These are phyloP conservation scores for Mercenaria mercenaria DNA, from an alignment of 1,140 invertebrate genomes.

Conservation along the genomic window DNA sequence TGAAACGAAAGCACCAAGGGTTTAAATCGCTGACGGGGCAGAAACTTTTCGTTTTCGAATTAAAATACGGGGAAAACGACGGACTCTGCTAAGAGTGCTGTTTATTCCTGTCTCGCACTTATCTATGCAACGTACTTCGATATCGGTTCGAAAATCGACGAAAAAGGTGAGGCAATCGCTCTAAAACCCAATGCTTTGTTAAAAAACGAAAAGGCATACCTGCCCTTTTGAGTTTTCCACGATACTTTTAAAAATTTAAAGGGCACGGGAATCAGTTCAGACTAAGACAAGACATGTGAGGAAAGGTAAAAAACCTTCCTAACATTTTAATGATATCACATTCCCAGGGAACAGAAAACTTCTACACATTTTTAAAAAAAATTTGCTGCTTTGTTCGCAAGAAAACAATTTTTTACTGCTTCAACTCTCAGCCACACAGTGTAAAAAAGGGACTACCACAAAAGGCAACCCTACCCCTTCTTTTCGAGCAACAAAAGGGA, in stretches of 20 bases:
- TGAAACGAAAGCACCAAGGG: too few species aligned
- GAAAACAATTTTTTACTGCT: background rate
- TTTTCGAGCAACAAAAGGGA: background rate
- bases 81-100: background rate
- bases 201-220: background rate
- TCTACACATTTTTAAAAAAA: background rate
- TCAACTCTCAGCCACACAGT: background rate
- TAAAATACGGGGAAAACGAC: background rate
- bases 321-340: background rate
- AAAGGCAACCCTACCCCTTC: background rate
- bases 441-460: background rate
- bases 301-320: background rate
- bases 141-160: background rate
- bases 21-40: background rate
- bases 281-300: background rate
- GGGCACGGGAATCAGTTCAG: background rate
- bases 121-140: background rate
- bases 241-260: background rate
- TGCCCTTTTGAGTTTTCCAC: background rate
- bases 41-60: background rate
- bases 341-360: background rate
- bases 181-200: background rate
- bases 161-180: background rate
- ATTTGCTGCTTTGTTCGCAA: background rate
- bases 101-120: background rate